These are phyloP conservation scores for Sinosuthora webbiana DNA, from an alignment of 2,113 vertebrate species.

Conservation along the genomic window DNA sequence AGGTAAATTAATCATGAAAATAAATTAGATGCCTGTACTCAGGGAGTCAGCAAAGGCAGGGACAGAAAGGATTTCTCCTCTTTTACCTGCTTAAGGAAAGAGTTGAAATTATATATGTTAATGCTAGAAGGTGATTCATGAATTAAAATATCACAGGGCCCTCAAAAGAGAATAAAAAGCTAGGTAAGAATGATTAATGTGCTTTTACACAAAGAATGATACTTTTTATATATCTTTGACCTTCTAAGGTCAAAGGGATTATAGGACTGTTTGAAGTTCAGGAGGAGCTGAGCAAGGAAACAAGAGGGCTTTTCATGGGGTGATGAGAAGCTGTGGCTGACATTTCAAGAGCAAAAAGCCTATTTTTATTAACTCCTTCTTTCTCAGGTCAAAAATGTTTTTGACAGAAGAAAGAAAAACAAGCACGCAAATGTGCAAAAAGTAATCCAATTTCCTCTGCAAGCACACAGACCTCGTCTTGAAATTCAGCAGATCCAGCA, in stretches of 20 bases:
- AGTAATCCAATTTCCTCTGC: background rate
- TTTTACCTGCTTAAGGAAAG: background rate
- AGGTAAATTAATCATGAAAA: background rate
- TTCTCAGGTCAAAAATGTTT: conserved; percentile 33
- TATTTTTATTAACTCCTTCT: conserved; percentile 66
- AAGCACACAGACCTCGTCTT: background rate
- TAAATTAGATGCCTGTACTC: background rate
- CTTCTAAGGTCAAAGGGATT: conserved; percentile 67
- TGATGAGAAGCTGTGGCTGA: conserved; percentile 64
- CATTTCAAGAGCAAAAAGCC: conserved; percentile 51
- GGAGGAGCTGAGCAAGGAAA: conserved; percentile 56
- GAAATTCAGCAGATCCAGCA: background rate
- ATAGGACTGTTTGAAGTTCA: conserved; percentile 66
- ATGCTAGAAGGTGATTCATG: background rate
- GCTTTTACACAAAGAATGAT: conserved; percentile 65
- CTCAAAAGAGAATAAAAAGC: conserved; percentile 30
- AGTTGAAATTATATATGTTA: background rate
- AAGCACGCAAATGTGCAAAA: background rate
- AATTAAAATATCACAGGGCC: conserved; percentile 32
- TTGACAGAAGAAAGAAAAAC: conserved; percentile 28
- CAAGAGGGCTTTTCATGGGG: conserved; percentile 67
- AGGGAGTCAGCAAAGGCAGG: background rate
- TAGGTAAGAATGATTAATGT: conserved; percentile 64
- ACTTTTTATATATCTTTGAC: conserved; percentile 69
- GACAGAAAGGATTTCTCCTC: background rate